Base-by-base conservation (phyloP, 1,140 invertebrate species). In the Caerostris extrusa region DNA sequence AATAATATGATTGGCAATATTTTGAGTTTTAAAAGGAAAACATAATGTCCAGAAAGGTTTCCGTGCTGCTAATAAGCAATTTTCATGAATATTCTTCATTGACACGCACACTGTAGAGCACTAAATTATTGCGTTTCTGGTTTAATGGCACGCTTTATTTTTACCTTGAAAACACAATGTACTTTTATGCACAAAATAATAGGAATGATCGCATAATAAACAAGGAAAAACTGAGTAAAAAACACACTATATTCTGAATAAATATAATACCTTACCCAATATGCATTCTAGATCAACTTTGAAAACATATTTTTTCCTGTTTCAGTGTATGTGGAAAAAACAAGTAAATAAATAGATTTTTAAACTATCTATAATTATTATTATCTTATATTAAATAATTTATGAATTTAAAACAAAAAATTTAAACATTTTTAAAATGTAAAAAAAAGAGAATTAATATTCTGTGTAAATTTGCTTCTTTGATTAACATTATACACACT, bases 151-250 rank as follows among this genome's bases (percentile, higher is more conserved):
- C 34, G 71, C 34, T 12, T 53, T 34, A 8, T 34, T 50, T 71
- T 71, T 77, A 77, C 71, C 71, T 77, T 77, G 71, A 53, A 64
- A 77, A 77, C 71, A 77, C 8, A 77, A 77, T 10, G 71, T 3
- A 50, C 3, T 34, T 53, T 53, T 34, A 5, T 53, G 3, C 7
- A 19, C 19, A 69, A 34, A 34, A 34, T 34, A 34, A 34, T 34
- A 34, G 34, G 34, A 34, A 34, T 34, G 0, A 34, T 34, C 34
- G 3, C 61, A 77, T 12, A 10, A 5, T 3, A 77, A 77, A 53
- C 5, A 14, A 12, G 19, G 34, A 64, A 12, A 77, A 77, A 53
- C 3, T 53, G 14, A 50, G 50, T 12, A 64, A 64, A 61, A 64
- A 14, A 17, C 12, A 64, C 2, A 34, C 34, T 34, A 4, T 77